Conservation (phyloP, 2,113 vertebrate species). For the Carettochelys insculpta region DNA sequence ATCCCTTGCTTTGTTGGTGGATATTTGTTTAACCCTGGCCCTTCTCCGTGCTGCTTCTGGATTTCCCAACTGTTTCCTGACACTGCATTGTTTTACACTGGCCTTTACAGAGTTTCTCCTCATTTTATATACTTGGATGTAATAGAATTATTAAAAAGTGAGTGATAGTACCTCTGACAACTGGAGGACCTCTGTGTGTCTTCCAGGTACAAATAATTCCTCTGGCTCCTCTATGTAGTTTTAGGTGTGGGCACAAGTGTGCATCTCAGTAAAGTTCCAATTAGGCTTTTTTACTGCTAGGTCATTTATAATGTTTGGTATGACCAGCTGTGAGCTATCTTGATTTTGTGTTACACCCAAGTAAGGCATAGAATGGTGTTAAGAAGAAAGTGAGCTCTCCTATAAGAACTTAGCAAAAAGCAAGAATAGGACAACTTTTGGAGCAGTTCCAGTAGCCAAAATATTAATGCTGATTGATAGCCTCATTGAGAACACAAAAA, state of each 20-base stretch:
- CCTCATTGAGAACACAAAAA: neutral
- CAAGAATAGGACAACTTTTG: neutral
- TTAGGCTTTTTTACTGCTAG: neutral
- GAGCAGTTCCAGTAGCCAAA: neutral
- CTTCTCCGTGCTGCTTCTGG: neutral
- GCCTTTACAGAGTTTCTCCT: neutral
- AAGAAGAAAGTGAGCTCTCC: neutral
- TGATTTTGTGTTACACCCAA: neutral
- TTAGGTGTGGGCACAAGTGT: neutral
- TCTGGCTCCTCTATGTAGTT: neutral
- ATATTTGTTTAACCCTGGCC: neutral
- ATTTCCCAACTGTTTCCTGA: neutral
- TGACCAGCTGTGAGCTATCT: neutral
- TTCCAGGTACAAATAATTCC: neutral
- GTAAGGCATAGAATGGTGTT: neutral
- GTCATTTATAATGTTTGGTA: neutral
- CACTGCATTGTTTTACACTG: neutral
- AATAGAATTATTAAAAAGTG: neutral
- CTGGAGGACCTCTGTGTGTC: neutral
- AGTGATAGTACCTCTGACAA: neutral
- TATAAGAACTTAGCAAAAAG: neutral
- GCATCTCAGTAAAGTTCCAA: neutral
- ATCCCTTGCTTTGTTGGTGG: neutral
- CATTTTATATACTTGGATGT: neutral
- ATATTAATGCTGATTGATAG: neutral